These are phyloP conservation scores for Drosophila carrolli DNA, from an alignment of 1,140 invertebrate genomes.

Conservation along the genomic window DNA sequence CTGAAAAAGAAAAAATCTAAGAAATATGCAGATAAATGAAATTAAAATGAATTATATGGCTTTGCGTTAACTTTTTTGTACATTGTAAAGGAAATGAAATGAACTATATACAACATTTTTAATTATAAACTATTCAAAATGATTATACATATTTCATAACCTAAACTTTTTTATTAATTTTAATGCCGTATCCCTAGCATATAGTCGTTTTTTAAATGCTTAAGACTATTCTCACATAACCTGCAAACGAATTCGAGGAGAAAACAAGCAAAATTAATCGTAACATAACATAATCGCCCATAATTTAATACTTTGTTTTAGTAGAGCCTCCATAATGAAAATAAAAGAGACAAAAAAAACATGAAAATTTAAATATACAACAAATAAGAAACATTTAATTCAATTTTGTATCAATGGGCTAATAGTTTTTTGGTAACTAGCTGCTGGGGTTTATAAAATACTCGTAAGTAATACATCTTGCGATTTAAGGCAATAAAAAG, in stretches of 20 bases:
- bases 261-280: constrained; percentile 44
- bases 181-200: constrained; percentile 59
- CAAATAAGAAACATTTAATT: constrained; percentile 37
- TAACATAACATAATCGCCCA: constrained; percentile 65
- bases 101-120: constrained; percentile 36
- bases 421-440: no score
- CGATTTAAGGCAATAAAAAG: no score
- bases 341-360: constrained; percentile 35
- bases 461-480: no score
- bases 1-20: constrained; percentile 3
- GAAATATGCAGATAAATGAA: constrained; percentile 16
- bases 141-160: constrained; percentile 57
- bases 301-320: constrained; percentile 72
- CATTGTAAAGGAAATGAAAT: constrained; percentile 50
- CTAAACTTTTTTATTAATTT: constrained; percentile 47
- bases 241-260: constrained; percentile 44
- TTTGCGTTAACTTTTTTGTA: constrained; percentile 60
- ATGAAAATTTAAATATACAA: constrained; percentile 47
- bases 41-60: constrained; percentile 27
- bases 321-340: constrained; percentile 53
- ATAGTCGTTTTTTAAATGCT: constrained; percentile 80
- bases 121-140: constrained; percentile 64
- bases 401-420: constrained; percentile 1
- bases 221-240: constrained; percentile 80
- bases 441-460: no score